Conservation (phyloP, 2,797 vertebrate genomes). For the Sebastes miniatus region DNA sequence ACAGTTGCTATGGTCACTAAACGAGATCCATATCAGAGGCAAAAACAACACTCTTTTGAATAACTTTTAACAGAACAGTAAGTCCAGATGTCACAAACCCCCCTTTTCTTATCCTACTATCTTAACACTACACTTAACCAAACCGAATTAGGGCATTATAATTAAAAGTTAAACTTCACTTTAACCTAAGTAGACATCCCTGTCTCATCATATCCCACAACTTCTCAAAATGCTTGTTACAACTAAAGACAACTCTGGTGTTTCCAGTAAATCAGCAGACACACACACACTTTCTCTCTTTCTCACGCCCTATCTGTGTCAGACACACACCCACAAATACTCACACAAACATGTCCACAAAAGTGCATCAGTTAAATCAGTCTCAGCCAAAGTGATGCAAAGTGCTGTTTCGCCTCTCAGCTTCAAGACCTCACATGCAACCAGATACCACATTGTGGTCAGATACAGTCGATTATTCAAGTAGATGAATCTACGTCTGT, state of each 20-base stretch:
- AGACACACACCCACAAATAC: neutral
- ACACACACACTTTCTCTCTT: neutral
- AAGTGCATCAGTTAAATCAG: neutral
- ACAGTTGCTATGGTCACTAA: neutral
- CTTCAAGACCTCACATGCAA: neutral
- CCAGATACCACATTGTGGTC: neutral
- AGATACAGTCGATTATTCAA: neutral
- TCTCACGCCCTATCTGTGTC: too few species aligned
- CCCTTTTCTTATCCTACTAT: neutral
- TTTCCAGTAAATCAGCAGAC: constrained; percentile 34
- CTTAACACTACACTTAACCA: neutral
- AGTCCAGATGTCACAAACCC: neutral
- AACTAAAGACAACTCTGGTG: neutral
- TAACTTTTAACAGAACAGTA: neutral
- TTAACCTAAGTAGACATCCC: neutral
- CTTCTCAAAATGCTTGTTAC: fast-evolving
- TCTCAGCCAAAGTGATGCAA: neutral
- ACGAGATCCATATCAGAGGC: neutral
- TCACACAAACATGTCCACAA: neutral
- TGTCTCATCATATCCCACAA: neutral
- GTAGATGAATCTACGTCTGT: neutral
- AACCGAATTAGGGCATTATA: neutral
- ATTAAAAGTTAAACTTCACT: neutral
- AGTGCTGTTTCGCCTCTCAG: neutral
- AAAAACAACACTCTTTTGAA: neutral